Evolutionary conservation across 1,140 invertebrate species (phyloP).

Genomic region (Lutraria rhynchaena): DNA sequence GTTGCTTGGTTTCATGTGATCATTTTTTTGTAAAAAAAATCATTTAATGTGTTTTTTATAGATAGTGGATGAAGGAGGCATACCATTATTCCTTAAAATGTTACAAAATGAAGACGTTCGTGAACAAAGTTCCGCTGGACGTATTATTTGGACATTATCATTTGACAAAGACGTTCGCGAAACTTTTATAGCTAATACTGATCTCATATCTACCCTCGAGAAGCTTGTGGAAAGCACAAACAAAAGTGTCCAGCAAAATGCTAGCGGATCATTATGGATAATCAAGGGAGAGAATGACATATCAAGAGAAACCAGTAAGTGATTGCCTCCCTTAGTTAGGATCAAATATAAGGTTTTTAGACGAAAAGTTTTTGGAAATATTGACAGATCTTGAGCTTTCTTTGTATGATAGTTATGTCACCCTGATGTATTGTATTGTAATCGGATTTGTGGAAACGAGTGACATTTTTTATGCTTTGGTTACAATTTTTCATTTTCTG

Average conservation of each 20-base stretch:
- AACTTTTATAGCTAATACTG: conserved; percentile 65
- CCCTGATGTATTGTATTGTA: too few species aligned
- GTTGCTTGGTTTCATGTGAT: too few species aligned
- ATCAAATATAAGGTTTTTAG: too few species aligned
- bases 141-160: conserved; percentile 74
- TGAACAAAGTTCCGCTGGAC: conserved; percentile 69
- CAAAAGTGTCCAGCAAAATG: conserved; percentile 68
- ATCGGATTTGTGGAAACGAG: too few species aligned
- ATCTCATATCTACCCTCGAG: conserved; percentile 69
- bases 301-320: conserved; percentile 66
- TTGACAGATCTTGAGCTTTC: too few species aligned
- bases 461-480: too few species aligned
- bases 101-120: conserved; percentile 66
- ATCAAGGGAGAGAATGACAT: conserved; percentile 76
- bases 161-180: conserved; percentile 74
- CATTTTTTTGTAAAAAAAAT: too few species aligned
- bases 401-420: too few species aligned
- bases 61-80: conserved; percentile 74
- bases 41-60: too few species aligned
- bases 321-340: not conserved
- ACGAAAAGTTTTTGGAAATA: too few species aligned
- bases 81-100: conserved; percentile 72
- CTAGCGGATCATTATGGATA: conserved; percentile 74
- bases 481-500: too few species aligned
- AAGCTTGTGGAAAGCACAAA: conserved; percentile 67